Conservation (phyloP, 2,888 invertebrate species). For the Agrotis exclamationis region DNA sequence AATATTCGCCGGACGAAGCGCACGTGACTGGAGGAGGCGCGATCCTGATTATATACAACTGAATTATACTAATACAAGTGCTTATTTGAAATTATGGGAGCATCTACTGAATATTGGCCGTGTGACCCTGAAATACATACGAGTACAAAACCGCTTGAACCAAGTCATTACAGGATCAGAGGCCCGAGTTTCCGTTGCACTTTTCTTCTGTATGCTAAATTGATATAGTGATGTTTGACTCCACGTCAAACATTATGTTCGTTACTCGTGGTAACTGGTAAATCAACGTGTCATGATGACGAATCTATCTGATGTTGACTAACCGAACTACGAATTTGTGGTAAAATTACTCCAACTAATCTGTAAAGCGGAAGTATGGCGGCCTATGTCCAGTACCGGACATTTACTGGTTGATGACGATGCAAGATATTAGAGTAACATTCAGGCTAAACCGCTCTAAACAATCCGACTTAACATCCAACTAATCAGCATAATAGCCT, state of each 20-base stretch:
- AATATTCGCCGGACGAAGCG: conserved; percentile 66
- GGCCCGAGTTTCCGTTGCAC: too few species aligned
- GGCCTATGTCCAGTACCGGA: conserved; percentile 15
- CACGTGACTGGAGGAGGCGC: conserved; percentile 54
- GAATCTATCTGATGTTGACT: conserved; percentile 11
- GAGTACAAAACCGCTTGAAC: not conserved
- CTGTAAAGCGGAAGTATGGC: conserved; percentile 20
- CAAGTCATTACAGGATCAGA: too few species aligned
- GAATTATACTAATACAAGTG: conserved; percentile 46
- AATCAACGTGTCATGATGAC: conserved; percentile 10
- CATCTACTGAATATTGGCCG: conserved; percentile 32
- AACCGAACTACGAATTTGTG: conserved; percentile 27
- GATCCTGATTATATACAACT: conserved; percentile 43
- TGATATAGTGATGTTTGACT: too few species aligned
- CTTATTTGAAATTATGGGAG: conserved; percentile 36
- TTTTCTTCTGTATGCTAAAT: too few species aligned
- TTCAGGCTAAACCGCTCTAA: conserved; percentile 6
- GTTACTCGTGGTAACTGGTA: conserved; percentile 17
- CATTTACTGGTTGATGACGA: conserved; percentile 7
- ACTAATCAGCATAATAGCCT: conserved; percentile 43
- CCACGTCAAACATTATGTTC: conserved; percentile 1
- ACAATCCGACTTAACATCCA: conserved; percentile 1
- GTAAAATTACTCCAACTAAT: conserved; percentile 26
- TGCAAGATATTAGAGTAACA: conserved; percentile 14
- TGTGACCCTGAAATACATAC: conserved; percentile 14